Conservation (phyloP, 2,888 invertebrate species). For the Machimus rusticus region DNA sequence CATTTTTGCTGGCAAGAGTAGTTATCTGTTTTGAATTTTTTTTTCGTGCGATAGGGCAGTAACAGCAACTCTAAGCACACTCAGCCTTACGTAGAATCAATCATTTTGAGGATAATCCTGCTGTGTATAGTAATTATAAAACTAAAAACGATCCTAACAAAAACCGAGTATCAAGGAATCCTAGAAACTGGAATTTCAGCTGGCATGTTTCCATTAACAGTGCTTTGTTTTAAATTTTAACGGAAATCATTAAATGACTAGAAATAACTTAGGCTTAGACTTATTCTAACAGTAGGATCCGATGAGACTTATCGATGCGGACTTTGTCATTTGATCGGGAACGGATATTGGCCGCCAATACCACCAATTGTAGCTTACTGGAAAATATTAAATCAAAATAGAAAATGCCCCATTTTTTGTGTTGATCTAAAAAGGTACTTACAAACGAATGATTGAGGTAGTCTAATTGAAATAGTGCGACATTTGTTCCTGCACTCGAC, state of each 20-base stretch:
- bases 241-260: conserved; percentile 16
- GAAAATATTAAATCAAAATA: conserved; percentile 51
- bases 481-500: conserved; percentile 78
- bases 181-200: neutral
- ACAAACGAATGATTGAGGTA: conserved; percentile 80
- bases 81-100: neutral
- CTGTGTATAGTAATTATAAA: neutral
- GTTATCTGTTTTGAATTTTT: neutral
- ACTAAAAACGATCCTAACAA: neutral
- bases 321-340: conserved; percentile 68
- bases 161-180: neutral
- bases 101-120: neutral
- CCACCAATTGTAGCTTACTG: conserved; percentile 81
- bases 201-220: neutral
- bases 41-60: neutral
- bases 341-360: conserved; percentile 76
- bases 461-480: conserved; percentile 72
- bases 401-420: neutral
- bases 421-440: conserved; percentile 63
- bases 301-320: conserved; percentile 69
- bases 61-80: neutral
- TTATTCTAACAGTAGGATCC: conserved; percentile 70
- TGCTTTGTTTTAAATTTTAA: neutral
- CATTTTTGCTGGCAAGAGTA: neutral
- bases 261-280: neutral